Conservation (phyloP, 2,113 vertebrate genomes). For the Dasyornis broadbenti region DNA sequence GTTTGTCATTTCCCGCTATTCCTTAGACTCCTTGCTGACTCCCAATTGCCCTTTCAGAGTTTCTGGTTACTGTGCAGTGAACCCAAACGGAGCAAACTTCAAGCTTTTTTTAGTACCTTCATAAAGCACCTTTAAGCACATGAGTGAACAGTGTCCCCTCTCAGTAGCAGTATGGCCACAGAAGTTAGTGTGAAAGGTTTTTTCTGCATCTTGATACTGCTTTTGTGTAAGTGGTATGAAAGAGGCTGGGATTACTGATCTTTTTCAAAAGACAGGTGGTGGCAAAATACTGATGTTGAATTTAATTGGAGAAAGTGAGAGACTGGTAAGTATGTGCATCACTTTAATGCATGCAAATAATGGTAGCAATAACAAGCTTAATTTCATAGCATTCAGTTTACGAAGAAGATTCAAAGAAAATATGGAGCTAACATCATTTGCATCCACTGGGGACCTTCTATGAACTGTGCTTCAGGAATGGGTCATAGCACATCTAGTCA, state of each 20-base stretch:
- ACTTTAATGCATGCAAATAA: conserved; percentile 44
- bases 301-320: conserved; percentile 3
- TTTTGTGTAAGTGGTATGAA: neutral
- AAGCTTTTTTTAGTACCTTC: neutral
- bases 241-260: neutral
- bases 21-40: neutral
- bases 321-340: conserved; percentile 53
- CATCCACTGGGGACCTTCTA: neutral
- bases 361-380: conserved; percentile 24
- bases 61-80: neutral
- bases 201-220: neutral
- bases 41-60: neutral
- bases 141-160: neutral
- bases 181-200: neutral
- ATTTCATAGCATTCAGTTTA: conserved; percentile 26
- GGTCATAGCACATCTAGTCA: neutral
- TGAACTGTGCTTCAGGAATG: neutral
- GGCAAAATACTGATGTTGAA: conserved; percentile 13
- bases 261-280: conserved; percentile 23
- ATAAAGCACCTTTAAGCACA: neutral
- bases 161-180: neutral
- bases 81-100: neutral
- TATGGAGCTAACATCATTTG: neutral
- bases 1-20: neutral
- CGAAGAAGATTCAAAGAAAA: conserved; percentile 27